These are phyloP conservation scores for Oreochromis spilurus DNA, from an alignment of 2,113 vertebrate genomes.

Conservation along the genomic window DNA sequence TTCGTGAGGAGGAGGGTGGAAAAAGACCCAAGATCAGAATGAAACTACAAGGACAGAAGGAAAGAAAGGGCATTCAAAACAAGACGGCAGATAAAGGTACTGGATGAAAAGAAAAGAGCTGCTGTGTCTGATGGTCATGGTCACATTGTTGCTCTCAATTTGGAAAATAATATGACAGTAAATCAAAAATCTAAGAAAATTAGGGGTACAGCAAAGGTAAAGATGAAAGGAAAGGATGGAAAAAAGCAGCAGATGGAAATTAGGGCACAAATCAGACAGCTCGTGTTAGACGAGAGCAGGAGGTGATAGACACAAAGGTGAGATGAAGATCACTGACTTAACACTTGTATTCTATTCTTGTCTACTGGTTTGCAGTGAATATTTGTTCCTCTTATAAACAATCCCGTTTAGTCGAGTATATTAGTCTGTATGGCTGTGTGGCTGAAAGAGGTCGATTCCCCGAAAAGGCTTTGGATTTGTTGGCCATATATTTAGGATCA, in stretches of 20 bases:
- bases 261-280: neutral
- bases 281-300: neutral
- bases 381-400: neutral
- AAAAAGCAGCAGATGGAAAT: neutral
- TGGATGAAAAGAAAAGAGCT: neutral
- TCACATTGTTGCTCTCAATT: slow-evolving; percentile 15
- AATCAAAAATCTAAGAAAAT: neutral
- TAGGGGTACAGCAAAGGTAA: neutral
- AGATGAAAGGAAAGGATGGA: neutral
- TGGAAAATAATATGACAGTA: slow-evolving; percentile 9
- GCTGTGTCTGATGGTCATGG: neutral
- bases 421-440: neutral
- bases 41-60: slow-evolving; percentile 11
- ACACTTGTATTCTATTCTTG: neutral
- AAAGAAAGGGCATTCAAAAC: slow-evolving; percentile 6
- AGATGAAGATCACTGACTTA: slow-evolving; percentile 3
- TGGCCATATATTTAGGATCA: neutral
- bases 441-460: neutral
- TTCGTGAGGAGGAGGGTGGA: neutral
- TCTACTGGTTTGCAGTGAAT: neutral
- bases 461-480: neutral
- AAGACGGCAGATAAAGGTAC: neutral
- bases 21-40: slow-evolving; percentile 19
- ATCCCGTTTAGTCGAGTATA: neutral
- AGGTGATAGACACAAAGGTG: slow-evolving; percentile 9